Evolutionary conservation across 2,888 invertebrate species (phyloP).

Genomic region (Catocala nupta): DNA sequence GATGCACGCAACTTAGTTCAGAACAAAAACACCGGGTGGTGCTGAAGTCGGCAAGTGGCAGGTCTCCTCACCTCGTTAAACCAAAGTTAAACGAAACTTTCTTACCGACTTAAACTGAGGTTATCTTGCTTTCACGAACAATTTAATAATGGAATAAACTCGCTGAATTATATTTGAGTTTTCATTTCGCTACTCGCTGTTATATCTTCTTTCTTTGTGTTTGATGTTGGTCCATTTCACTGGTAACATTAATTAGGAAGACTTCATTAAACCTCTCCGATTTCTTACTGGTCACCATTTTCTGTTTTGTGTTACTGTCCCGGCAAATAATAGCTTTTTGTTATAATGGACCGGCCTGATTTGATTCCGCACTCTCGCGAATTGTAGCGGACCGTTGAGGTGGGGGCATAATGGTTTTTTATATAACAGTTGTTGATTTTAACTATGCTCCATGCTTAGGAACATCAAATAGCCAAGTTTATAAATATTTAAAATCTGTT

Average conservation of each 20-base stretch:
- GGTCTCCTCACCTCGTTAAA: slow-evolving; percentile 62
- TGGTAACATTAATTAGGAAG: slow-evolving; percentile 52
- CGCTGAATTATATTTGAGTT: slow-evolving; percentile 74
- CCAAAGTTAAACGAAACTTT: slow-evolving; percentile 62
- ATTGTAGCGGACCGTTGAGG: neutral
- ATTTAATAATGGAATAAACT: slow-evolving; percentile 83
- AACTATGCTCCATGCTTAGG: no score
- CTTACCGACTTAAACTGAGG: slow-evolving; percentile 62
- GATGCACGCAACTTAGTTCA: slow-evolving; percentile 50
- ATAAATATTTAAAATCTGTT: no score
- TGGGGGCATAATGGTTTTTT: no score
- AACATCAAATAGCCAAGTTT: no score
- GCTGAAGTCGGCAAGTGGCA: slow-evolving; percentile 50
- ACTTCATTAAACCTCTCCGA: slow-evolving; percentile 50
- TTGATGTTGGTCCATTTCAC: slow-evolving; percentile 47
- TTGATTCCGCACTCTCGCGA: slow-evolving; percentile 22
- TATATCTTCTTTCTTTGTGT: slow-evolving; percentile 53
- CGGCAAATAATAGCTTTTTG: slow-evolving; percentile 36
- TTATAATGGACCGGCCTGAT: slow-evolving; percentile 35
- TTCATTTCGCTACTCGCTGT: slow-evolving; percentile 61
- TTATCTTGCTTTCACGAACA: slow-evolving; percentile 83
- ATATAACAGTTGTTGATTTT: no score
- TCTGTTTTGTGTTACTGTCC: slow-evolving; percentile 41
- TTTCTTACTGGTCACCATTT: slow-evolving; percentile 45
- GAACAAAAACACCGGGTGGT: slow-evolving; percentile 52